These are phyloP conservation scores for Chelonus insularis DNA, from an alignment of 1,140 invertebrate genomes.

Conservation along the genomic window DNA sequence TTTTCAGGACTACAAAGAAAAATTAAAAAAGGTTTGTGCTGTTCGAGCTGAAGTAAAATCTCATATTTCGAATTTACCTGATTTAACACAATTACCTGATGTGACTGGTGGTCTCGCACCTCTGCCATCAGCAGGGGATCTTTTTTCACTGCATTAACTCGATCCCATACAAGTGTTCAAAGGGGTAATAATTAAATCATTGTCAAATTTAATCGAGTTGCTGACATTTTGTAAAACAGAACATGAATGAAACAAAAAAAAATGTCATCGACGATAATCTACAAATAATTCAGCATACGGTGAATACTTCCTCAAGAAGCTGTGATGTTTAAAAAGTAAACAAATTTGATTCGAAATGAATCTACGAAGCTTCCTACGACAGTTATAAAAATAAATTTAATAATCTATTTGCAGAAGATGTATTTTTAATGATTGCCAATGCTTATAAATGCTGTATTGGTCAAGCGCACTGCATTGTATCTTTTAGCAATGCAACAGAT, in stretches of 20 bases:
- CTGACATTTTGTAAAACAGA: no score
- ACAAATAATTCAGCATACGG: no score
- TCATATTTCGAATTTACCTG: conserved; percentile 90
- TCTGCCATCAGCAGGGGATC: conserved; percentile 89
- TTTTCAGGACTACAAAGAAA: conserved; percentile 83
- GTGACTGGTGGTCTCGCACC: conserved; percentile 88
- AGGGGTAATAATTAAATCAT: no score
- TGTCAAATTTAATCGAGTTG: no score
- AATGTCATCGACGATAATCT: no score
- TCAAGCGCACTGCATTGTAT: no score
- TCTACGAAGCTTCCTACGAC: neutral
- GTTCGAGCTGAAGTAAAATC: conserved; percentile 87
- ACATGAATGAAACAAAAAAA: no score
- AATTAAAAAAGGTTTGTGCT: conserved; percentile 80
- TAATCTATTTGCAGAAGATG: neutral
- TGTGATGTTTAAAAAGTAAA: conserved; percentile 22
- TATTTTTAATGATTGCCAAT: conserved; percentile 2
- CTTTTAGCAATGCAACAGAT: no score
- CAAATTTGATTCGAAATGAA: neutral
- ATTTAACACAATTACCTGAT: conserved; percentile 86
- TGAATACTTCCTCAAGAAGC: conserved; percentile 9
- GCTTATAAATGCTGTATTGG: neutral
- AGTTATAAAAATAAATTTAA: no score
- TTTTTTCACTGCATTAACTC: conserved; percentile 72
- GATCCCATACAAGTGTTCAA: no score